Percentiles rank a stretch among this genome's conserved stretches.
Evolutionary conservation across 2,113 vertebrate genomes (phyloP).

Genomic region (Eptesicus fuscus): DNA sequence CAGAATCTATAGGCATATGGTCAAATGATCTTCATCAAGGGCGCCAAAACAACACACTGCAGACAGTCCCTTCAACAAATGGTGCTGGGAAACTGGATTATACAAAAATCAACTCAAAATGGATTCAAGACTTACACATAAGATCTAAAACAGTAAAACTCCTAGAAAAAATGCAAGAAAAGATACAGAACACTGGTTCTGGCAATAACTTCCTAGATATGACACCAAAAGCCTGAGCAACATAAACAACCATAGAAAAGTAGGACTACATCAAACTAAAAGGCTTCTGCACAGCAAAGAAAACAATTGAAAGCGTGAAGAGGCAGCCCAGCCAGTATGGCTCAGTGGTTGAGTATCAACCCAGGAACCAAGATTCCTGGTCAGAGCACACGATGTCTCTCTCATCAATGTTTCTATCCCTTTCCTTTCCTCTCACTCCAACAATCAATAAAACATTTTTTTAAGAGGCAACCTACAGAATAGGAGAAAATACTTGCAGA

Average conservation of each 20-base stretch:
- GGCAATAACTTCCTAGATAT: neutral
- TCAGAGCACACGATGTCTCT: no score
- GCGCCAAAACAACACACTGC: neutral
- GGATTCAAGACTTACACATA: neutral
- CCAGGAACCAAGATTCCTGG: no score
- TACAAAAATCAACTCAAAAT: neutral
- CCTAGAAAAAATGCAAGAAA: neutral
- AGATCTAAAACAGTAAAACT: neutral
- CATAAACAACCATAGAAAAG: neutral
- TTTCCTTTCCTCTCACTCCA: no score
- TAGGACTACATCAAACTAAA: neutral
- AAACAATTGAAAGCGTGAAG: neutral
- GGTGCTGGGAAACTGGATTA: neutral
- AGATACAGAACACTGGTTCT: neutral
- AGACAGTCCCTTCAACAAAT: neutral
- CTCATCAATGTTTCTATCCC: no score
- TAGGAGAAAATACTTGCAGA: neutral
- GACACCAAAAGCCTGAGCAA: neutral
- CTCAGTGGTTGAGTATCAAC: no score
- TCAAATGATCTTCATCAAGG: neutral
- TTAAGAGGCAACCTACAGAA: neutral
- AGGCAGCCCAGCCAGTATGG: neutral
- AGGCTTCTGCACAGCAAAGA: neutral
- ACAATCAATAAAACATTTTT: no score
- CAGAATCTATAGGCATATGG: neutral